A percentile compares a stretch with the other conserved stretches of the same genome.
Conservation (phyloP, 1,140 invertebrate species). For the Zaprionus inermis region DNA sequence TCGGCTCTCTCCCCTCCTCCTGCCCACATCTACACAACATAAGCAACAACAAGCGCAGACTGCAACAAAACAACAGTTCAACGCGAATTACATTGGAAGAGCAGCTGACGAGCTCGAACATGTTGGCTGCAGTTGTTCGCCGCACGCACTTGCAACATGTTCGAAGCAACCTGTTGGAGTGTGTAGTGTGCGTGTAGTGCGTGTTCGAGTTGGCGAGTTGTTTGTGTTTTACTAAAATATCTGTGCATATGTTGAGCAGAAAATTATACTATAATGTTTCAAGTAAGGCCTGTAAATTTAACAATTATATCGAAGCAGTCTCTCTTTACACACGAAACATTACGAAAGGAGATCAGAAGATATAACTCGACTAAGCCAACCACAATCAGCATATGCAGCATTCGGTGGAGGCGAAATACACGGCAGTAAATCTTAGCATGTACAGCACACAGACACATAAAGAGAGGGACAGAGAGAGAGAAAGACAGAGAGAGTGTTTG, state of each 20-base stretch:
- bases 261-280: too few species aligned
- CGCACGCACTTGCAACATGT: slow-evolving; percentile 48
- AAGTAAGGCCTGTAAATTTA: too few species aligned
- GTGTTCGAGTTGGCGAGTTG: neutral
- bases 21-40: neutral
- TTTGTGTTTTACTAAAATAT: neutral
- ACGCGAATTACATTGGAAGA: slow-evolving; percentile 52
- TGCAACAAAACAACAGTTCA: slow-evolving; percentile 29
- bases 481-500: neutral
- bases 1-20: neutral
- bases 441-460: neutral
- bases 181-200: too few species aligned
- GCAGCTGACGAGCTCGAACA: slow-evolving; percentile 36
- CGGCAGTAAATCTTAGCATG: slow-evolving; percentile 23
- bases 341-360: slow-evolving; percentile 6
- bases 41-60: slow-evolving; percentile 16
- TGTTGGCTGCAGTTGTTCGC: slow-evolving; percentile 16
- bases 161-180: slow-evolving; percentile 43
- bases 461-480: neutral
- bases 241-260: too few species aligned
- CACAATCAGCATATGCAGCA: slow-evolving; percentile 8
- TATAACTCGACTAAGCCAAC: slow-evolving; percentile 11
- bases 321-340: too few species aligned
- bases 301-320: too few species aligned
- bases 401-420: neutral